Percentiles rank a stretch among this genome's conserved stretches.
These are phyloP conservation scores for Microcebus murinus DNA, from an alignment of 2,113 vertebrate species.

Conservation along the genomic window DNA sequence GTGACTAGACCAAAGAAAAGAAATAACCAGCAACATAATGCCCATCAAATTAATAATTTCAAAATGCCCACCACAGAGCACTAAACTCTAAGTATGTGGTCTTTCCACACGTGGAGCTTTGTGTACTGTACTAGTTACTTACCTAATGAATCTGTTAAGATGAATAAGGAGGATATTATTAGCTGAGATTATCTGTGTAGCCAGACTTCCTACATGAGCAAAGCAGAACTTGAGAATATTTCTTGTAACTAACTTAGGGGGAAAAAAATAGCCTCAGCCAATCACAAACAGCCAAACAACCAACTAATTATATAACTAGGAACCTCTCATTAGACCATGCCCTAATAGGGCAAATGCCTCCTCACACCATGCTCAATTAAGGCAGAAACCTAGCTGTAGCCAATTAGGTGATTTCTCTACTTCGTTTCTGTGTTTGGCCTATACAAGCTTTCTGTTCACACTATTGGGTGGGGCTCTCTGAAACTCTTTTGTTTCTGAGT, in stretches of 20 bases:
- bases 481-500: not conserved
- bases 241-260: not conserved
- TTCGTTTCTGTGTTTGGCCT: not conserved
- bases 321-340: not conserved
- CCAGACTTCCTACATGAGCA: not conserved
- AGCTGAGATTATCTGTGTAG: not conserved
- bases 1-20: no score
- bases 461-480: no score
- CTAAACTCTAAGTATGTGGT: no score
- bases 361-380: not conserved
- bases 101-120: not conserved
- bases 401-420: no score
- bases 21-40: no score
- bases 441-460: not conserved
- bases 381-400: no score
- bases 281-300: not conserved
- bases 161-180: no score
- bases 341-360: no score
- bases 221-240: not conserved
- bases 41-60: not conserved
- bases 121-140: not conserved
- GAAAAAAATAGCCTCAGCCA: not conserved
- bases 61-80: not conserved
- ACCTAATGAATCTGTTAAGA: not conserved
- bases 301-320: no score